Conservation (phyloP, 2,113 vertebrate species). For the Heteronetta atricapilla region DNA sequence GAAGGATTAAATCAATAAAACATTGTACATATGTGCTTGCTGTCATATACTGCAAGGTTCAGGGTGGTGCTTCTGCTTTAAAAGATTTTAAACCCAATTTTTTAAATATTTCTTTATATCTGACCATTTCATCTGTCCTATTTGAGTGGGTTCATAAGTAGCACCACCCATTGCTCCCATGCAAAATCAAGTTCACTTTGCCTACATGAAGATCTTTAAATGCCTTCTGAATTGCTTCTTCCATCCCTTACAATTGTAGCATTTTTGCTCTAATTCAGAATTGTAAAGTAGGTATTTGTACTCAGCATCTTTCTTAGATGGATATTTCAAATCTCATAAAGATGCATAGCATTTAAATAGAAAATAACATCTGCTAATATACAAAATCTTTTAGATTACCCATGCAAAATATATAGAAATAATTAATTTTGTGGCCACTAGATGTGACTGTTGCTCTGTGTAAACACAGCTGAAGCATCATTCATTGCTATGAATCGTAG, state of each 20-base stretch:
- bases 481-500: not conserved
- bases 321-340: not conserved
- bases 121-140: not conserved
- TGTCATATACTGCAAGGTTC: not conserved
- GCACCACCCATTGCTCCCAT: not conserved
- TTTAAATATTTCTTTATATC: not conserved
- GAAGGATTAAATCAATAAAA: not conserved
- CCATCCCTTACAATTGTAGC: not conserved
- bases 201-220: not conserved
- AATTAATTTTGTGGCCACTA: constrained; percentile 16
- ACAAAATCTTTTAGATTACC: not conserved
- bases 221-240: not conserved
- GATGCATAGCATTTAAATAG: not conserved
- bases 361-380: not conserved
- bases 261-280: not conserved
- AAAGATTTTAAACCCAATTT: not conserved
- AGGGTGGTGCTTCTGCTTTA: not conserved
- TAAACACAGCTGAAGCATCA: not conserved
- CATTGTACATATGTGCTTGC: not conserved
- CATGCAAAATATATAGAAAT: not conserved
- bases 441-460: constrained; percentile 43
- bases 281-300: not conserved
- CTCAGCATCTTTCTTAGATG: not conserved
- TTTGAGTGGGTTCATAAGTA: not conserved
- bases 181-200: not conserved